Conservation (phyloP, 2,797 vertebrate genomes). For the Gymnothorax javanicus region DNA sequence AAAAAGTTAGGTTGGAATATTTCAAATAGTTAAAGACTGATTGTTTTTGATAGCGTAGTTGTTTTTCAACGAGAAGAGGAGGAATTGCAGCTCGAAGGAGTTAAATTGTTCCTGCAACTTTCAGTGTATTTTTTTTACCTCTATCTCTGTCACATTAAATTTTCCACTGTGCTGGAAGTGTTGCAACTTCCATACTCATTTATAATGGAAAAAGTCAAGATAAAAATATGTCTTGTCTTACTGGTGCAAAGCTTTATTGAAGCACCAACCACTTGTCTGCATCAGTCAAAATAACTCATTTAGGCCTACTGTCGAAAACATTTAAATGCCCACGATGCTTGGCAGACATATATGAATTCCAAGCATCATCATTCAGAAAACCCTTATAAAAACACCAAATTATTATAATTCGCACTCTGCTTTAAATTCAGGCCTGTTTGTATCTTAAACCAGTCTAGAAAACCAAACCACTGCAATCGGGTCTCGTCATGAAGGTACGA, state of each 20-base stretch:
- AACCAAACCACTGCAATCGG: neutral
- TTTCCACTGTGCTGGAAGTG: neutral
- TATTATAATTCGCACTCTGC: neutral
- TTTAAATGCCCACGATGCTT: neutral
- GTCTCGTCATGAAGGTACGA: neutral
- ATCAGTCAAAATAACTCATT: neutral
- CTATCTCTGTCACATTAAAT: neutral
- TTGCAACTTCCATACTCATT: neutral
- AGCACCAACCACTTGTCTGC: neutral
- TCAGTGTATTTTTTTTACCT: neutral
- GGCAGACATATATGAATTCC: neutral
- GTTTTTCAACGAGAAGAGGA: neutral
- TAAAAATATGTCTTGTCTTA: slow-evolving; percentile 9
- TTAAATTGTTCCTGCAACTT: neutral
- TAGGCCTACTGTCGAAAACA: neutral
- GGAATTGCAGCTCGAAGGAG: neutral
- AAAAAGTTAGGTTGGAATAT: neutral
- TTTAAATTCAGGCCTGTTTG: neutral
- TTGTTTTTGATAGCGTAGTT: neutral
- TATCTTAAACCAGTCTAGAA: neutral
- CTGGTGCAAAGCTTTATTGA: neutral
- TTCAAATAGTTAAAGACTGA: neutral
- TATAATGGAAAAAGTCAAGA: neutral
- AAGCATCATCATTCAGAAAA: neutral
- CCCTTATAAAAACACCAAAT: neutral